phyloP scores from a whole-genome alignment of 2,113 vertebrate genomes.

The Odontophorus gujanensis region DNA sequence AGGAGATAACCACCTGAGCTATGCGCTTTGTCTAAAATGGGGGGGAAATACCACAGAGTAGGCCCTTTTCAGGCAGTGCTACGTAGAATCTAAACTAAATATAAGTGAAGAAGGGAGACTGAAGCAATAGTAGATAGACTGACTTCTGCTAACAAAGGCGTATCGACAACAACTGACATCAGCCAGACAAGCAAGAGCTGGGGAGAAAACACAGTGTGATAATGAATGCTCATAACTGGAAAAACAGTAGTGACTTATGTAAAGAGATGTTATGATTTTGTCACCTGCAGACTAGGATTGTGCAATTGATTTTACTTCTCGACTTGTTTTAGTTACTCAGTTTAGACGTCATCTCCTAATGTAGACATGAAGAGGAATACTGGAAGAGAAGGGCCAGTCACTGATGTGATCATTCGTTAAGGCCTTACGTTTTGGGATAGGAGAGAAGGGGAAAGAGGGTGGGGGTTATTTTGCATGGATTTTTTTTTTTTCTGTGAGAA shows the following conservation, averaged over 20 bases:
- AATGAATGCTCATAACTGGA: not conserved
- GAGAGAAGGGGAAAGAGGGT: not conserved
- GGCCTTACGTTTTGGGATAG: conserved; percentile 14
- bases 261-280: conserved; percentile 10
- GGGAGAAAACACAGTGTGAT: not conserved
- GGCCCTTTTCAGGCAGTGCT: conserved; percentile 40
- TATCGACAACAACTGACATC: conserved; percentile 51
- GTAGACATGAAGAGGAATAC: not conserved
- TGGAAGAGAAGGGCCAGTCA: not conserved
- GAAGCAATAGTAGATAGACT: conserved; percentile 35
- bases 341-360: conserved; percentile 2
- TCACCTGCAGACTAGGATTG: conserved; percentile 63
- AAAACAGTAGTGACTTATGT: conserved; percentile 16
- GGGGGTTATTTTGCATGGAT: conserved; percentile 52
- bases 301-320: conserved; percentile 52
- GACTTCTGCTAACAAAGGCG: not conserved
- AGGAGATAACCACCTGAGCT: conserved; percentile 19
- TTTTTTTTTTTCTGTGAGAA: conserved; percentile 43
- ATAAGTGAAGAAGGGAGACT: conserved; percentile 1
- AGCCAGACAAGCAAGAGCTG: not conserved
- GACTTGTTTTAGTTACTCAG: conserved; percentile 11
- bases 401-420: not conserved
- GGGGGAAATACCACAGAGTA: not conserved
- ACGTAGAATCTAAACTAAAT: conserved; percentile 30
- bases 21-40: conserved; percentile 41